Percentiles rank a stretch among this genome's conserved stretches.
Conservation (phyloP, 1,140 invertebrate species). For the Brachionus paranguensis region DNA sequence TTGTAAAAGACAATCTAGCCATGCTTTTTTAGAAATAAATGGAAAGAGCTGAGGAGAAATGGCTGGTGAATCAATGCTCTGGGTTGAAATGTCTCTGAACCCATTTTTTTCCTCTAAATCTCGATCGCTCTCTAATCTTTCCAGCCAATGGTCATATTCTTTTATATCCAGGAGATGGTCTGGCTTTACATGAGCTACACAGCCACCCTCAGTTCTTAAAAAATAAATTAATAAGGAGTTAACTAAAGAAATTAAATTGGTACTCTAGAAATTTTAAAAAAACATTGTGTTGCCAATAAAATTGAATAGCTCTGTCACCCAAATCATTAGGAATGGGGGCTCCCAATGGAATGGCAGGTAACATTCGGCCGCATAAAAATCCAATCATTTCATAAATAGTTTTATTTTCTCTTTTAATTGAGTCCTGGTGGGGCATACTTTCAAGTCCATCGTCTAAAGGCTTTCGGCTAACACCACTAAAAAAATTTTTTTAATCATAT, state of each 20-base stretch:
- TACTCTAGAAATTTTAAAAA: slow-evolving; percentile 55
- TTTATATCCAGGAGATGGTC: slow-evolving; percentile 53
- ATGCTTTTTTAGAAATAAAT: slow-evolving; percentile 52
- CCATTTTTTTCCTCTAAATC: slow-evolving; percentile 8
- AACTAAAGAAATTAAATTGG: not conserved
- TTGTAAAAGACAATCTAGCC: slow-evolving; percentile 54
- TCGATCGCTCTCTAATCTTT: slow-evolving; percentile 46
- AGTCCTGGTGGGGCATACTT: slow-evolving; percentile 36
- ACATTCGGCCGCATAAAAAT: slow-evolving; percentile 48
- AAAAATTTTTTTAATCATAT: not conserved
- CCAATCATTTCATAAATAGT: slow-evolving; percentile 54
- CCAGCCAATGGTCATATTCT: slow-evolving; percentile 52
- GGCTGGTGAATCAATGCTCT: slow-evolving; percentile 35
- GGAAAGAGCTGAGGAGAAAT: slow-evolving; percentile 53
- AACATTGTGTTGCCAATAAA: slow-evolving; percentile 55
- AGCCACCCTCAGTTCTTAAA: slow-evolving; percentile 52
- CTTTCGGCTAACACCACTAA: slow-evolving; percentile 7
- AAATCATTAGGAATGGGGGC: slow-evolving; percentile 48
- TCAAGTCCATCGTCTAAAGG: slow-evolving; percentile 13
- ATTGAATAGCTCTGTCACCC: slow-evolving; percentile 51
- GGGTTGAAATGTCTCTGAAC: not conserved
- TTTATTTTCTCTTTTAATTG: slow-evolving; percentile 30
- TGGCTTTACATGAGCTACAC: slow-evolving; percentile 51
- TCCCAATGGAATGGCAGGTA: slow-evolving; percentile 52
- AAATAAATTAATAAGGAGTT: not conserved